These are phyloP conservation scores for Sinocyclocheilus rhinocerous DNA, from an alignment of 2,113 vertebrate genomes.

Conservation along the genomic window DNA sequence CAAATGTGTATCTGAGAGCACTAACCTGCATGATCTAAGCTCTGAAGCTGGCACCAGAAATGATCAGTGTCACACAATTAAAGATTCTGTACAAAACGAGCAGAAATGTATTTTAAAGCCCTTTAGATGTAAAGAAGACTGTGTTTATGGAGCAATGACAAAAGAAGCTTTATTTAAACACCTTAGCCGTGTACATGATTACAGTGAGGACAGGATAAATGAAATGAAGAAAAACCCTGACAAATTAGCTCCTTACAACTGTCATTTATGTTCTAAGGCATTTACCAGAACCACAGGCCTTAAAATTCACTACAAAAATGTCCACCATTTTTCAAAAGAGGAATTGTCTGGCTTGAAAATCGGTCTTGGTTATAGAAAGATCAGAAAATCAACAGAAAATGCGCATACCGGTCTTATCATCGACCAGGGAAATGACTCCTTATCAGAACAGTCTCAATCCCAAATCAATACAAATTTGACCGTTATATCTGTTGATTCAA, in stretches of 20 bases:
- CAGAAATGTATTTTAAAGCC: constrained; percentile 83
- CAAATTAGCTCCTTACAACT: constrained; percentile 93
- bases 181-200: constrained; percentile 90
- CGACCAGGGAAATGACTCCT: background rate
- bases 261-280: constrained; percentile 93
- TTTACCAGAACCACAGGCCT: constrained; percentile 98
- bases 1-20: constrained; percentile 61
- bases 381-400: background rate
- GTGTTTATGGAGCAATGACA: constrained; percentile 95
- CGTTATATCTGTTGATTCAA: background rate
- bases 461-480: constrained; percentile 16
- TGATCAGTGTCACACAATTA: constrained; percentile 41
- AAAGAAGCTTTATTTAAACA: constrained; percentile 97
- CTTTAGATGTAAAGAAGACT: constrained; percentile 89
- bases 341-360: constrained; percentile 92
- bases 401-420: background rate
- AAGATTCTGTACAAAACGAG: constrained; percentile 65
- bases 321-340: constrained; percentile 90
- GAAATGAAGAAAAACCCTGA: constrained; percentile 94
- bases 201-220: constrained; percentile 88
- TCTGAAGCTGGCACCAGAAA: constrained; percentile 64
- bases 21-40: constrained; percentile 65
- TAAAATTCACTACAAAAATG: constrained; percentile 94
- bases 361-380: constrained; percentile 79
- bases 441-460: background rate